These are phyloP conservation scores for Candoia aspera DNA, from an alignment of 2,113 vertebrate genomes.

Conservation along the genomic window DNA sequence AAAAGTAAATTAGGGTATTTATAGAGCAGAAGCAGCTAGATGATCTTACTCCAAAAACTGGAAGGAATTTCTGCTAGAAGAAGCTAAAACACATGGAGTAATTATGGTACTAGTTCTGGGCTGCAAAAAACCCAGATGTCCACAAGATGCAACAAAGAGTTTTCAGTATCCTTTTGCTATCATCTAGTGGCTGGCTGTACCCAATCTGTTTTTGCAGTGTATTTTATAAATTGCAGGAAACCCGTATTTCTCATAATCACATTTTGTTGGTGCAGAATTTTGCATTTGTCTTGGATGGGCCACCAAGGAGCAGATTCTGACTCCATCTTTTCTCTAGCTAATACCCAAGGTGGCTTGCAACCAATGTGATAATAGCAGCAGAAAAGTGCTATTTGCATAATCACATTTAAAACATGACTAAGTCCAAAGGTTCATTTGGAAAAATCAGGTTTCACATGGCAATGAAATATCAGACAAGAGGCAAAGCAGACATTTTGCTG, in stretches of 20 bases:
- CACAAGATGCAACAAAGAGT: too few relatives aligned
- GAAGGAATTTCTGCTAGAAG: neutral
- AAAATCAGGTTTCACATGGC: neutral
- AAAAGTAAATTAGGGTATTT: neutral
- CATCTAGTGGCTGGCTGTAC: too few relatives aligned
- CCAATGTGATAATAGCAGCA: neutral
- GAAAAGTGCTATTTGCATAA: neutral
- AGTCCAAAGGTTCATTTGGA: neutral
- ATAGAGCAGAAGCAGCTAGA: neutral
- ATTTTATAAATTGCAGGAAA: too few relatives aligned
- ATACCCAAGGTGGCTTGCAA: neutral
- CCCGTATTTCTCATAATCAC: too few relatives aligned
- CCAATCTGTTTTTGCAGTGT: too few relatives aligned
- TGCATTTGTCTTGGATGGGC: neutral
- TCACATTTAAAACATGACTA: neutral
- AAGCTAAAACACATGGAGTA: neutral
- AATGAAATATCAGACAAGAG: neutral
- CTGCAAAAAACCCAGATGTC: too few relatives aligned
- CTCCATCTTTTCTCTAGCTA: neutral
- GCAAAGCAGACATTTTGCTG: neutral
- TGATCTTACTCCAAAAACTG: neutral
- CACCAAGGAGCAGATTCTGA: neutral
- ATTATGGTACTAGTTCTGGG: too few relatives aligned
- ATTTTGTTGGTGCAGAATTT: neutral
- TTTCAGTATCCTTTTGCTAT: too few relatives aligned